Conservation (phyloP, 2,797 vertebrate genomes). For the Smutsia gigantea region DNA sequence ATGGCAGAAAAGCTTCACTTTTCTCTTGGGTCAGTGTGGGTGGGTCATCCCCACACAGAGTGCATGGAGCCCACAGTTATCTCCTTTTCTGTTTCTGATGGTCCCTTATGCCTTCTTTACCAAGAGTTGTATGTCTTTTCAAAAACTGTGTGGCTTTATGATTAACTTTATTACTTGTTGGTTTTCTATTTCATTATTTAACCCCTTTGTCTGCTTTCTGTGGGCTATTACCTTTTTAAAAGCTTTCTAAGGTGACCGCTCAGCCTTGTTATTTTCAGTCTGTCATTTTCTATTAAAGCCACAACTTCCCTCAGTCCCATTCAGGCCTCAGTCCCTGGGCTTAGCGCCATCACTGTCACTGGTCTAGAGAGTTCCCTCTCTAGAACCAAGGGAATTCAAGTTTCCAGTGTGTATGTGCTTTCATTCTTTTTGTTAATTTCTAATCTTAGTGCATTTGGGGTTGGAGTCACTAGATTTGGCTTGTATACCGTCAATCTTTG, state of each 20-base stretch:
- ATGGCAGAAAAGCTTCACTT: accelerated
- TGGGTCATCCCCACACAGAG: accelerated
- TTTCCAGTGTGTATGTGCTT: background rate
- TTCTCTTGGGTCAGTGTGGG: no score
- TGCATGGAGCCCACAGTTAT: accelerated
- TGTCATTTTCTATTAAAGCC: background rate
- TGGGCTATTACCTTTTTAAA: background rate
- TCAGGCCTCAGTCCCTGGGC: background rate
- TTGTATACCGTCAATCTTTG: accelerated
- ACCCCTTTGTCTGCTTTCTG: background rate
- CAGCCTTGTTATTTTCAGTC: no score
- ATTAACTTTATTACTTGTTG: background rate
- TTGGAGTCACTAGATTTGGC: background rate
- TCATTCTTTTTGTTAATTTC: background rate
- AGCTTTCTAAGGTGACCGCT: background rate
- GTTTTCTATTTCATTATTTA: background rate
- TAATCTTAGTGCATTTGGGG: accelerated
- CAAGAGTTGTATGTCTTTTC: background rate
- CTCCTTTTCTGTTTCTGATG: background rate
- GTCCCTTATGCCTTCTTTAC: background rate
- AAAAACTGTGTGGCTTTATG: background rate
- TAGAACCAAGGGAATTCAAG: background rate
- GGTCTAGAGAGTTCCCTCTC: background rate
- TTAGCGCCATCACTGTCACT: accelerated
- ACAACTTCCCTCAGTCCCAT: no score